phyloP scores from a whole-genome alignment of 1,140 invertebrate species.

The Micrasema longulum region DNA sequence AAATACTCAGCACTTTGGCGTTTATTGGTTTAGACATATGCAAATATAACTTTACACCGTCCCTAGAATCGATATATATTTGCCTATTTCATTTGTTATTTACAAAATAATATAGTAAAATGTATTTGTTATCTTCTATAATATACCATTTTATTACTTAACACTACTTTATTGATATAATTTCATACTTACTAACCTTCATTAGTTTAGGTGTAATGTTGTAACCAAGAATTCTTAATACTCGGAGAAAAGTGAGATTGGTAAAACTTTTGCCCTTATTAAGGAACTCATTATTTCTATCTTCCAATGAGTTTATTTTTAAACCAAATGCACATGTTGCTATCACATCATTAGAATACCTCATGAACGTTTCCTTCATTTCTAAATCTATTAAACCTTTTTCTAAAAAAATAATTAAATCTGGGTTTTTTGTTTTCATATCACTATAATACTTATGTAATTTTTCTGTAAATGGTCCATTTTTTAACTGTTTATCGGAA shows the following conservation, averaged over 20 bases:
- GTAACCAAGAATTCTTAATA: slow-evolving; percentile 36
- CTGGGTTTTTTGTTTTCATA: too few relatives aligned
- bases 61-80: too few relatives aligned
- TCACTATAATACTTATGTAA: too few relatives aligned
- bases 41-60: too few relatives aligned
- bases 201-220: slow-evolving; percentile 24
- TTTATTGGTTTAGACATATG: too few relatives aligned
- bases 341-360: slow-evolving; percentile 73
- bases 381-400: slow-evolving; percentile 56
- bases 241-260: slow-evolving; percentile 13
- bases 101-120: too few relatives aligned
- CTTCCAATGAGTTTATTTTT: slow-evolving; percentile 69
- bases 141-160: too few relatives aligned
- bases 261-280: slow-evolving; percentile 61
- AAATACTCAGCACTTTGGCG: too few relatives aligned
- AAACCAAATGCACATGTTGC: slow-evolving; percentile 70
- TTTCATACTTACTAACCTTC: too few relatives aligned
- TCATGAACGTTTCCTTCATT: slow-evolving; percentile 66
- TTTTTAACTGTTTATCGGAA: neutral
- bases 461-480: neutral
- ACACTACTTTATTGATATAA: too few relatives aligned
- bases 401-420: slow-evolving; percentile 27
- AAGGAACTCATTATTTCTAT: slow-evolving; percentile 68
- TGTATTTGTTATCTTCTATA: too few relatives aligned
- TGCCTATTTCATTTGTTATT: too few relatives aligned